Evolutionary conservation across 2,113 vertebrate genomes (phyloP).

Genomic region (Phalacrocorax aristotelis): DNA sequence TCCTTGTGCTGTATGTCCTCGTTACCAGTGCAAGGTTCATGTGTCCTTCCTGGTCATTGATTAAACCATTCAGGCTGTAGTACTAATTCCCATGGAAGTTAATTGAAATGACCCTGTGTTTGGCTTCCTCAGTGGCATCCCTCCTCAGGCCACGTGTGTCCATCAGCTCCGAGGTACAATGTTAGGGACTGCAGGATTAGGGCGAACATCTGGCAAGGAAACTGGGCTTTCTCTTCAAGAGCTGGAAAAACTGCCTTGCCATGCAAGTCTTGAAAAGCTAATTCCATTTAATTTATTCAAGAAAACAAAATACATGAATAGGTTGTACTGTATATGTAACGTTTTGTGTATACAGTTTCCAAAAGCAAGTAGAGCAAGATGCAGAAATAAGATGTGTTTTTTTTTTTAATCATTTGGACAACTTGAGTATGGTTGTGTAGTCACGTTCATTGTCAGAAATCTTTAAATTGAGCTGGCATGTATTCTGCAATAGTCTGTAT

Average conservation of each 20-base stretch:
- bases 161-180: background rate
- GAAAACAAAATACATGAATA: background rate
- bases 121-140: background rate
- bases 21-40: background rate
- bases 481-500: background rate
- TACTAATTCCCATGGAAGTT: background rate
- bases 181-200: accelerated
- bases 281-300: background rate
- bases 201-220: background rate
- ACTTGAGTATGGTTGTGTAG: too few relatives aligned
- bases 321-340: background rate
- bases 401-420: background rate
- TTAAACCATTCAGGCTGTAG: background rate
- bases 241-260: background rate
- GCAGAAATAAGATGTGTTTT: background rate
- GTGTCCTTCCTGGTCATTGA: background rate
- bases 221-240: background rate
- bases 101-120: background rate
- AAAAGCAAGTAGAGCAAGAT: background rate
- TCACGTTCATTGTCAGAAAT: background rate
- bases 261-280: background rate
- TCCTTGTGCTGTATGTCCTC: background rate
- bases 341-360: background rate
- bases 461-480: background rate
- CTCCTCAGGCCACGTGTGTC: background rate